phyloP scores from a whole-genome alignment of 1,140 invertebrate species.

The Conus betulinus region DNA sequence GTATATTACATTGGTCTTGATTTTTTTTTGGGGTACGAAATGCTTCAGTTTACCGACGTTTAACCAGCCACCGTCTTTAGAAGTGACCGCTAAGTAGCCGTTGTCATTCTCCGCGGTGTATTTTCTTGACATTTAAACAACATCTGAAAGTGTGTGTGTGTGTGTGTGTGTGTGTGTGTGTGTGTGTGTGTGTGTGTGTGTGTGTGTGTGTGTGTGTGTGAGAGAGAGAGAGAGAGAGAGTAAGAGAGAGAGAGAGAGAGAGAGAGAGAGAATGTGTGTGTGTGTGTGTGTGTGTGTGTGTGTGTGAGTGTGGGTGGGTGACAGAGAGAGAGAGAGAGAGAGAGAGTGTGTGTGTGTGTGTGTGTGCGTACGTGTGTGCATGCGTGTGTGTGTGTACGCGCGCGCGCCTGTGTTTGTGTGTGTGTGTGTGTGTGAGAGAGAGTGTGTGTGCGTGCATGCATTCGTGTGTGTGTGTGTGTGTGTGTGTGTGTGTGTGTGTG shows the following conservation, averaged over 20 bases:
- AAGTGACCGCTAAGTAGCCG: too few relatives aligned
- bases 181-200: constrained; percentile 1
- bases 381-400: not conserved
- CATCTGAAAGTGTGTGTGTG: constrained; percentile 2
- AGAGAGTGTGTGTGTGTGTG: not conserved
- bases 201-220: not conserved
- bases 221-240: too few relatives aligned
- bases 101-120: too few relatives aligned
- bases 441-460: too few relatives aligned
- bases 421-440: too few relatives aligned
- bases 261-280: not conserved
- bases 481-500: not conserved
- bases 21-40: too few relatives aligned
- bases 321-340: too few relatives aligned
- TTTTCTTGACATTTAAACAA: not conserved
- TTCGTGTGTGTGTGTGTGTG: not conserved
- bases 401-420: too few relatives aligned
- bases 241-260: too few relatives aligned
- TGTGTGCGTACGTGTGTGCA: not conserved
- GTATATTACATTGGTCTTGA: too few relatives aligned
- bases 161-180: not conserved
- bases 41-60: too few relatives aligned
- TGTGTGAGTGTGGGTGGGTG: not conserved
- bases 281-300: constrained; percentile 7
- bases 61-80: too few relatives aligned